phyloP scores from a whole-genome alignment of 2,113 vertebrate species.

The Sceloporus tristichus region DNA sequence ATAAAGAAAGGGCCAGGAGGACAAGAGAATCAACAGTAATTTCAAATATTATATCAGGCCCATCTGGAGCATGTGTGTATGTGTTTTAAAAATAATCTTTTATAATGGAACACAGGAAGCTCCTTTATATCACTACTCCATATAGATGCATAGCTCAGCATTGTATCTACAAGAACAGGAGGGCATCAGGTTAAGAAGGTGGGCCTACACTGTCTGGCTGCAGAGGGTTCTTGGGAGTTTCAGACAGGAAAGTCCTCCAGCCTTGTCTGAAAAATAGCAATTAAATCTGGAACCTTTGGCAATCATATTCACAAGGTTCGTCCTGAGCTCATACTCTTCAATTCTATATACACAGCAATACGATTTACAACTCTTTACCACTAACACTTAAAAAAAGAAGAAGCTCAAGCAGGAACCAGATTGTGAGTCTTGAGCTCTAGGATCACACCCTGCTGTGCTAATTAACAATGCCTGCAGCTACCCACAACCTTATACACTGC shows the following conservation, averaged over 20 bases:
- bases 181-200: neutral
- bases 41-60: slow-evolving; percentile 41
- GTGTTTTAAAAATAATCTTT: neutral
- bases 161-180: neutral
- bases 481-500: slow-evolving; percentile 53
- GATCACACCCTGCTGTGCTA: slow-evolving; percentile 69
- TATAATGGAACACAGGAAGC: neutral
- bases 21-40: neutral
- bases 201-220: neutral
- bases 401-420: slow-evolving; percentile 51
- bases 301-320: too few relatives aligned
- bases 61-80: slow-evolving; percentile 1
- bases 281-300: neutral
- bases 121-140: neutral
- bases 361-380: slow-evolving; percentile 48
- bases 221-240: neutral
- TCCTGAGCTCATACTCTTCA: slow-evolving; percentile 13
- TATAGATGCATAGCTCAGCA: neutral
- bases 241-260: neutral
- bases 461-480: slow-evolving; percentile 75
- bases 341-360: slow-evolving; percentile 28
- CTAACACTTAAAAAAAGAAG: slow-evolving; percentile 48
- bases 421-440: slow-evolving; percentile 64
- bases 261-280: too few relatives aligned
- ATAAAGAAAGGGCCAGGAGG: slow-evolving; percentile 46